Evolutionary conservation across 2,113 vertebrate genomes (phyloP).

Genomic region (Ammospiza caudacuta): DNA sequence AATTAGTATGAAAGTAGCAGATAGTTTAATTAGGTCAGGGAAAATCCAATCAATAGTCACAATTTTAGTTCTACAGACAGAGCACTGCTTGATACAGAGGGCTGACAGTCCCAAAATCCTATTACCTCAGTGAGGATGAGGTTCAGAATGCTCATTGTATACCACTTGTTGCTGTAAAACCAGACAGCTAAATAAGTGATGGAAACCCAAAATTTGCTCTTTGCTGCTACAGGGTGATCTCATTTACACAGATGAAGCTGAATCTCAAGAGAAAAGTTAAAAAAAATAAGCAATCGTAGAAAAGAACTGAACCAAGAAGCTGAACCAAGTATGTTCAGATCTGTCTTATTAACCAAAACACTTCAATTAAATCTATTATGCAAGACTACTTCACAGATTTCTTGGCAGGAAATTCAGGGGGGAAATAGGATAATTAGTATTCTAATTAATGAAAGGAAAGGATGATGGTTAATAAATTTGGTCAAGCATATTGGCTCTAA

Average conservation of each 20-base stretch:
- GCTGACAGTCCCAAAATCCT: background rate
- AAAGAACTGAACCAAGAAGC: background rate
- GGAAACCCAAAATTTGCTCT: background rate
- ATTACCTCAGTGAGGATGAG: background rate
- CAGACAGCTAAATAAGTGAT: background rate
- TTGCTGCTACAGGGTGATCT: background rate
- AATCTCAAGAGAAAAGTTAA: conserved; percentile 20
- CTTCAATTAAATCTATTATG: conserved; percentile 3
- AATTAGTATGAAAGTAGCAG: background rate
- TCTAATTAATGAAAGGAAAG: conserved; percentile 21
- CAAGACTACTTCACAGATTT: conserved; percentile 22
- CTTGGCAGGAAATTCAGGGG: background rate
- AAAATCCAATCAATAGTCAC: background rate
- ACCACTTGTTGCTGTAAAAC: background rate
- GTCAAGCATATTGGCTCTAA: background rate
- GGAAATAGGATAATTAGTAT: background rate
- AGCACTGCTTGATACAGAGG: background rate
- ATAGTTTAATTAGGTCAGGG: background rate
- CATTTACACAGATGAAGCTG: background rate
- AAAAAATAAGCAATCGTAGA: background rate
- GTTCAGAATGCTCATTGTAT: background rate
- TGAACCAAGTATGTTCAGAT: background rate
- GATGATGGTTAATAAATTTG: background rate
- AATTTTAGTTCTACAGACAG: background rate
- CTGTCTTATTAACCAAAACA: background rate